Conservation (phyloP, 2,113 vertebrate genomes). For the Atractosteus spatula region DNA sequence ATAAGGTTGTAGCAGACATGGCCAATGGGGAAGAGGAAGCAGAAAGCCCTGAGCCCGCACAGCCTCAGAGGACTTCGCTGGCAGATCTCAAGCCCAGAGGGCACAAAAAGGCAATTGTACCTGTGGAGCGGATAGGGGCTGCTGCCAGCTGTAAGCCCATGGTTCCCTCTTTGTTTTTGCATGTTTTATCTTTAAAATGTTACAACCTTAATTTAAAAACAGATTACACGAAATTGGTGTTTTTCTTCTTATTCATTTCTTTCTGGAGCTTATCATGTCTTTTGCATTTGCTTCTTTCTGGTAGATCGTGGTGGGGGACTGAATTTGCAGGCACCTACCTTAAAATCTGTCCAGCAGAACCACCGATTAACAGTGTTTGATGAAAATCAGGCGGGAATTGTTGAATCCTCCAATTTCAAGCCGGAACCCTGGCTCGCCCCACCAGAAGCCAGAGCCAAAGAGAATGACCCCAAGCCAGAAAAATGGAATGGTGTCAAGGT, state of each 20-base stretch:
- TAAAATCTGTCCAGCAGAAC: conserved; percentile 54
- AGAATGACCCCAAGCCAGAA: conserved; percentile 79
- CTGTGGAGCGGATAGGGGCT: conserved; percentile 72
- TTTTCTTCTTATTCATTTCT: background rate
- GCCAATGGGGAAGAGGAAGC: conserved; percentile 52
- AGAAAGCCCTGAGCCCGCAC: conserved; percentile 37
- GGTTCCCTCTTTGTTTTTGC: background rate
- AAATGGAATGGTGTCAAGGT: conserved; percentile 84
- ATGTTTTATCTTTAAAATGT: background rate
- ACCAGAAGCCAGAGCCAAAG: conserved; percentile 76
- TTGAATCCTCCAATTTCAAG: conserved; percentile 50
- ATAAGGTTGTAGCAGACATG: conserved; percentile 73
- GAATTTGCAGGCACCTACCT: conserved; percentile 46
- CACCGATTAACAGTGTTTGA: conserved; percentile 75
- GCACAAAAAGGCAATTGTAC: conserved; percentile 78
- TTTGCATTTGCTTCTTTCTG: conserved; percentile 9
- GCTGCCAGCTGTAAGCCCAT: conserved; percentile 68
- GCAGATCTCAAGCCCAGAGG: conserved; percentile 83
- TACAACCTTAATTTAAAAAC: background rate
- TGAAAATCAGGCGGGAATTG: conserved; percentile 66
- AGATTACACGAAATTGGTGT: no score
- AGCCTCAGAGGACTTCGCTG: conserved; percentile 74
- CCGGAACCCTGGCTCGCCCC: conserved; percentile 75
- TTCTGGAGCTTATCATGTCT: background rate
- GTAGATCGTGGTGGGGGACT: conserved; percentile 64